Conservation (phyloP, 1,140 invertebrate species). For the Ruditapes philippinarum region DNA sequence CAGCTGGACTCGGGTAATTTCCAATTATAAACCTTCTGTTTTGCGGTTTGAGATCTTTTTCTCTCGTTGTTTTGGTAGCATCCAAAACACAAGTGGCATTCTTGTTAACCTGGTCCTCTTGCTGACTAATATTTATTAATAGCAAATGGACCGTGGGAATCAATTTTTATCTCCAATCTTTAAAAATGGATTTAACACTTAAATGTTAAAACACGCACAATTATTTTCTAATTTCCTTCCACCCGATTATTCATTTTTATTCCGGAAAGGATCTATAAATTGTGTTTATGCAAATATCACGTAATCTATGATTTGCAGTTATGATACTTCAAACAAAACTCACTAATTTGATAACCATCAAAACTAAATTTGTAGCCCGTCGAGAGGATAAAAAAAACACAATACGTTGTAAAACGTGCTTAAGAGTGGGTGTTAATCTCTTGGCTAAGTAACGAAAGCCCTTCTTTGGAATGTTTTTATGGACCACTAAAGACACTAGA, state of each 20-base stretch:
- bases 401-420: neutral
- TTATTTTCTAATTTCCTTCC: neutral
- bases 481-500: neutral
- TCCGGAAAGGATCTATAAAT: neutral
- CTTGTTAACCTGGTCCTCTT: neutral
- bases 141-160: neutral
- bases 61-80: slow-evolving; percentile 11
- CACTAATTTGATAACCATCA: neutral
- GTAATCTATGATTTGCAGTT: no score
- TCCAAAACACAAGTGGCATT: neutral
- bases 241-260: neutral
- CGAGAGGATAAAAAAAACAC: neutral
- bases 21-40: slow-evolving; percentile 19
- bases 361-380: neutral
- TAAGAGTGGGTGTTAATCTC: neutral
- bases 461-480: neutral
- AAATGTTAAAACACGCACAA: neutral
- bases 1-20: slow-evolving; percentile 1
- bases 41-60: neutral
- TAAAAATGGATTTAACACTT: neutral
- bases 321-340: neutral
- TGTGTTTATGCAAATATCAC: neutral
- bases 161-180: neutral
- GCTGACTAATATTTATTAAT: neutral
- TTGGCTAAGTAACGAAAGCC: neutral